phyloP scores from a whole-genome alignment of 2,113 vertebrate species.

The Dromiciops gliroides region DNA sequence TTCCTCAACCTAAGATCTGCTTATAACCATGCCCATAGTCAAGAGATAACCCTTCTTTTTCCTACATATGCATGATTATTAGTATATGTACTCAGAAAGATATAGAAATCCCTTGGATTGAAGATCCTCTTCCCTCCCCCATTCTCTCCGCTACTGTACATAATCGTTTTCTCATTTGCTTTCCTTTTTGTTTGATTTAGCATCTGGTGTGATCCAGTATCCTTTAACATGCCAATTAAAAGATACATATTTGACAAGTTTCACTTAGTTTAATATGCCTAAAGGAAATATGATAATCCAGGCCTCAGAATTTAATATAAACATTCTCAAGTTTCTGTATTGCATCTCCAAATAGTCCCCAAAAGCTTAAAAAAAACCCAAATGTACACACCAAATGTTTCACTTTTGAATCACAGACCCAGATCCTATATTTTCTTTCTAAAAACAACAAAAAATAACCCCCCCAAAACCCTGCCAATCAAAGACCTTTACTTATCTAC shows the following conservation, averaged over 20 bases:
- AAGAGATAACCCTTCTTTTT: background rate
- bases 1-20: background rate
- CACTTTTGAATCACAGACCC: background rate
- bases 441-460: background rate
- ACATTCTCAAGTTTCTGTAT: background rate
- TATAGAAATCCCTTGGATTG: background rate
- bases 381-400: background rate
- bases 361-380: background rate
- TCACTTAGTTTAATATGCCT: background rate
- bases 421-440: background rate
- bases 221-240: background rate
- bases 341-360: background rate
- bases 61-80: background rate
- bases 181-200: background rate
- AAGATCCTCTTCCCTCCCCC: too few relatives aligned
- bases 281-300: background rate
- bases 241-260: background rate
- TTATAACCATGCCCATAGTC: background rate
- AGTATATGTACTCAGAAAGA: background rate
- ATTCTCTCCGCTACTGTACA: background rate
- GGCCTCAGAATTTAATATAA: background rate
- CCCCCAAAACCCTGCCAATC: too few relatives aligned
- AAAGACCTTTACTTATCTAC: background rate
- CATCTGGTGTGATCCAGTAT: background rate
- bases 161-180: background rate